Conservation (phyloP, 2,888 invertebrate species). For the Tortricodes alternella region DNA sequence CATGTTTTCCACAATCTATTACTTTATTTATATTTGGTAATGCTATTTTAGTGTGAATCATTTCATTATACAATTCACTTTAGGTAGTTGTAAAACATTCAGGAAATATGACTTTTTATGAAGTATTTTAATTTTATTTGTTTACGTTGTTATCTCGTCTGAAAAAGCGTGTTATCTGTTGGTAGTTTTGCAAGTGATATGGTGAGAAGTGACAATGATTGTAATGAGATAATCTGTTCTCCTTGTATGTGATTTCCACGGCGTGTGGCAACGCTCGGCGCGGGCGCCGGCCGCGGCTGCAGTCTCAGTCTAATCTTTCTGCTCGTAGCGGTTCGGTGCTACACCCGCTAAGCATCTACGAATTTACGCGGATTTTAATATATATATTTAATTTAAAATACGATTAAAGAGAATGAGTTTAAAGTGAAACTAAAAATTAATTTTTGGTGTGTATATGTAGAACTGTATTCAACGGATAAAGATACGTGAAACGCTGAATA, state of each 20-base stretch:
- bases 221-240: slow-evolving; percentile 33
- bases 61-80: not conserved
- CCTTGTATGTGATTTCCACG: slow-evolving; percentile 44
- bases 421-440: not conserved
- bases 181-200: slow-evolving; percentile 2
- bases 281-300: slow-evolving; percentile 44
- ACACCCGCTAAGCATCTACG: slow-evolving; percentile 48
- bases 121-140: not conserved
- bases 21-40: not conserved
- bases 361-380: slow-evolving; percentile 36
- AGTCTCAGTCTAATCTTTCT: slow-evolving; percentile 59
- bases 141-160: not conserved
- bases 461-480: not conserved
- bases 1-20: too few species aligned
- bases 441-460: not conserved
- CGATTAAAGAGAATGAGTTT: not conserved
- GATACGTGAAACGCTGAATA: slow-evolving; percentile 13
- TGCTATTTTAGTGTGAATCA: not conserved
- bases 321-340: slow-evolving; percentile 63
- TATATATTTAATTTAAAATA: not conserved
- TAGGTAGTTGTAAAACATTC: not conserved
- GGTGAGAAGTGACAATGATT: slow-evolving; percentile 25
- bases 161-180: not conserved
- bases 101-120: too few species aligned
- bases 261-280: slow-evolving; percentile 59